Percentiles rank a stretch among this genome's conserved stretches.
Conservation (phyloP, 2,113 vertebrate genomes). For the Gymnorhina tibicen region DNA sequence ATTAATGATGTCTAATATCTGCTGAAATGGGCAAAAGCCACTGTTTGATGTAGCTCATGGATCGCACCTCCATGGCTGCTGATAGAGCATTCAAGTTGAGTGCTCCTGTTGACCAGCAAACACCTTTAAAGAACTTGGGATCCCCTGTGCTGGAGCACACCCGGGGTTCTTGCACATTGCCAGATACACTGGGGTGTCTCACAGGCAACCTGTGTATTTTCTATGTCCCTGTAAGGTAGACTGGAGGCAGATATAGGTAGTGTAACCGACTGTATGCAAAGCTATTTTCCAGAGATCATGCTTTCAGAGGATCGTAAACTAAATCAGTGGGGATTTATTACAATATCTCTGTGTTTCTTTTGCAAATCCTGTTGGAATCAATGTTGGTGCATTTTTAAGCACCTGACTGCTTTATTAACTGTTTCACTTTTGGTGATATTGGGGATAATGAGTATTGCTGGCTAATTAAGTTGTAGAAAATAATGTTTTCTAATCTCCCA, state of each 20-base stretch:
- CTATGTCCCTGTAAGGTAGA: background rate
- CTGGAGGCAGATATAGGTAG: background rate
- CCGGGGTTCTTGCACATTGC: background rate
- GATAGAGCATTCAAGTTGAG: background rate
- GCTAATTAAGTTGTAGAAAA: background rate
- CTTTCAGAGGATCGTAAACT: background rate
- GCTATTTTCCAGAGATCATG: background rate
- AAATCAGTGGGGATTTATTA: background rate
- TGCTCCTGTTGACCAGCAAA: background rate
- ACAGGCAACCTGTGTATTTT: background rate
- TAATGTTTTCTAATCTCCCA: background rate
- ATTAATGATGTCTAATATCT: background rate
- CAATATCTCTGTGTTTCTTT: background rate
- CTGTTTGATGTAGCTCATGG: background rate
- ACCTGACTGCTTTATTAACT: background rate
- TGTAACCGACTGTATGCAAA: background rate
- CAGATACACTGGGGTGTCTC: no score
- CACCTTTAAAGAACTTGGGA: background rate
- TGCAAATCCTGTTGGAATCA: background rate
- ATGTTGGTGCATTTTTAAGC: background rate
- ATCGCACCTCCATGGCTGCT: background rate
- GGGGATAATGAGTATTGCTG: background rate
- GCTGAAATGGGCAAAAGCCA: background rate
- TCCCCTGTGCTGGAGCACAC: fast-evolving
- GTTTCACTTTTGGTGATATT: background rate